These are phyloP conservation scores for Lateolabrax maculatus DNA, from an alignment of 2,797 vertebrate genomes.

Conservation along the genomic window DNA sequence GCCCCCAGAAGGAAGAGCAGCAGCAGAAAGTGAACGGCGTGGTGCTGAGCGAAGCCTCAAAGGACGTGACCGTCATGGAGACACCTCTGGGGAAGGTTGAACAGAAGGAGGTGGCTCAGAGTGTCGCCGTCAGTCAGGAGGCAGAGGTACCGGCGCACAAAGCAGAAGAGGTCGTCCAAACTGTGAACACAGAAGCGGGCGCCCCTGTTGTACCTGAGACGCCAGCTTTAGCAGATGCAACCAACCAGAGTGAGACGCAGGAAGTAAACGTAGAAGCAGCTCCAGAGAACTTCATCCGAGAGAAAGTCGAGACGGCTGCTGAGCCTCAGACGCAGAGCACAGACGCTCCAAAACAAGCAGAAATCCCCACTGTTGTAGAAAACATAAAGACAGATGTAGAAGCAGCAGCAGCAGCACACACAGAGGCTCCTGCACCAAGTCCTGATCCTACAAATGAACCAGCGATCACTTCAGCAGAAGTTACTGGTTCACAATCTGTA, in stretches of 20 bases:
- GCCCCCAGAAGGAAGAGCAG: not conserved
- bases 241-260: not conserved
- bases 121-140: not conserved
- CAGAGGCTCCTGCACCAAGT: slow-evolving; percentile 7
- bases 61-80: not conserved
- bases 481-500: not conserved
- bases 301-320: not conserved
- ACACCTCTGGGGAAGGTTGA: slow-evolving; percentile 8
- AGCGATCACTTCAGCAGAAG: slow-evolving; percentile 9
- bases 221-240: not conserved
- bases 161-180: not conserved
- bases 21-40: not conserved
- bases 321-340: slow-evolving; percentile 14
- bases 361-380: not conserved
- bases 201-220: not conserved
- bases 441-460: not conserved
- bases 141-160: not conserved
- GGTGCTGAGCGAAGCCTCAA: not conserved
- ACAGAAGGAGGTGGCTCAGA: not conserved
- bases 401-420: slow-evolving; percentile 3
- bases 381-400: not conserved
- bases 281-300: slow-evolving; percentile 22
- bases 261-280: not conserved
- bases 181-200: not conserved
- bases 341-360: slow-evolving; percentile 6